Conservation (phyloP, 2,797 vertebrate species). For the Linurgus olivaceus region DNA sequence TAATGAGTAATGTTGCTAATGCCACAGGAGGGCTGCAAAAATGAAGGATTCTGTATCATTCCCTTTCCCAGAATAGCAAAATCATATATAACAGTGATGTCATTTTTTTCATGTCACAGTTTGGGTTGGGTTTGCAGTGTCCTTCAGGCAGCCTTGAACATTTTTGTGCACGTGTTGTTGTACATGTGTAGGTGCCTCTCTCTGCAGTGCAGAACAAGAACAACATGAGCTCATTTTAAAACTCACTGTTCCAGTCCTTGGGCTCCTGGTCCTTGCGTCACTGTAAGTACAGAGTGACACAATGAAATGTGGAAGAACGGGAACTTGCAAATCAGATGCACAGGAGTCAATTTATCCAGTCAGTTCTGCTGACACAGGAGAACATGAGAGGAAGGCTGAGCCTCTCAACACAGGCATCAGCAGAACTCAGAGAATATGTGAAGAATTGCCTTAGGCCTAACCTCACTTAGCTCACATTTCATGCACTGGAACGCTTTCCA, state of each 20-base stretch:
- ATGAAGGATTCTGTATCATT: background rate
- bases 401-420: background rate
- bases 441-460: conserved; percentile 43
- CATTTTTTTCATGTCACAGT: background rate
- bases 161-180: background rate
- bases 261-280: background rate
- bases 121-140: background rate
- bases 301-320: background rate
- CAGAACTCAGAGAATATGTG: conserved; percentile 29
- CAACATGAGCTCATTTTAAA: background rate
- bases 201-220: background rate
- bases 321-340: conserved; percentile 22
- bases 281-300: background rate
- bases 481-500: background rate
- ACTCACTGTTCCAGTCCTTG: background rate
- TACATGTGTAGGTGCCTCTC: background rate
- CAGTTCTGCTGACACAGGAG: conserved; percentile 40
- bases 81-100: background rate
- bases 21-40: background rate
- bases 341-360: conserved; percentile 7
- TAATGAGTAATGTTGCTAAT: background rate
- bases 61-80: background rate
- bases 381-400: background rate
- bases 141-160: conserved; percentile 2
- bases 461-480: background rate